Evolutionary conservation across 2,888 invertebrate species (phyloP).

Genomic region (Druceiella hillmani): DNA sequence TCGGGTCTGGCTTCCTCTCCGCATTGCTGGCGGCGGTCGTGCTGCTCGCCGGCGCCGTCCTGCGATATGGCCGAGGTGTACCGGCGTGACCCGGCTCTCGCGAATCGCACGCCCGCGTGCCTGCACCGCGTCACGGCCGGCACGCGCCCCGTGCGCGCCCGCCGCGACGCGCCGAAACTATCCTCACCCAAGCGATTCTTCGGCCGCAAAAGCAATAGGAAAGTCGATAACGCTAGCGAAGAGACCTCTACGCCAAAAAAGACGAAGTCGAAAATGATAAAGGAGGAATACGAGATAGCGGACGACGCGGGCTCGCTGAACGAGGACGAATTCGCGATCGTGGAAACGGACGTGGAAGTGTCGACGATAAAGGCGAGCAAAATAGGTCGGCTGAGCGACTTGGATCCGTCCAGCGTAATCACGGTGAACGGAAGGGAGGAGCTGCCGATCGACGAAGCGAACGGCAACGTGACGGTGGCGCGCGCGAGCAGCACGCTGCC

Average conservation of each 20-base stretch:
- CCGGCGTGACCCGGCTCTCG: slow-evolving; percentile 39
- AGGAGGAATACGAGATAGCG: slow-evolving; percentile 52
- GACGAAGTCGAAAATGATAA: slow-evolving; percentile 24
- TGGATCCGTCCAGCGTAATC: slow-evolving; percentile 40
- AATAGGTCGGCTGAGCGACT: slow-evolving; percentile 45
- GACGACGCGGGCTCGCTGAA: slow-evolving; percentile 45
- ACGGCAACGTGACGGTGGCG: slow-evolving; percentile 28
- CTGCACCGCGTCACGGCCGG: slow-evolving; percentile 39
- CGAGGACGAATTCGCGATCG: slow-evolving; percentile 25
- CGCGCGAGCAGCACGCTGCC: slow-evolving; percentile 53
- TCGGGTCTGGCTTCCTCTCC: slow-evolving; percentile 30
- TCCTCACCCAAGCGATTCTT: slow-evolving; percentile 30
- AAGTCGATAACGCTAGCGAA: not conserved
- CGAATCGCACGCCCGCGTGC: slow-evolving; percentile 45
- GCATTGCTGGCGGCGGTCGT: slow-evolving; percentile 21
- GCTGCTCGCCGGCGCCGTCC: slow-evolving; percentile 28
- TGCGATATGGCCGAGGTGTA: slow-evolving; percentile 57
- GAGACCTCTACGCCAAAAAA: slow-evolving; percentile 16
- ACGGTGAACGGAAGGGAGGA: slow-evolving; percentile 67
- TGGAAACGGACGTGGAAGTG: slow-evolving; percentile 20
- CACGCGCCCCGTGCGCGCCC: slow-evolving; percentile 27
- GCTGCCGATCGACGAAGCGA: slow-evolving; percentile 41
- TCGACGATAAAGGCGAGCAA: slow-evolving; percentile 32
- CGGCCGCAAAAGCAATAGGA: slow-evolving; percentile 25
- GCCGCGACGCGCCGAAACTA: slow-evolving; percentile 30